These are phyloP conservation scores for Pedionomus torquatus DNA, from an alignment of 2,113 vertebrate genomes.

Conservation along the genomic window DNA sequence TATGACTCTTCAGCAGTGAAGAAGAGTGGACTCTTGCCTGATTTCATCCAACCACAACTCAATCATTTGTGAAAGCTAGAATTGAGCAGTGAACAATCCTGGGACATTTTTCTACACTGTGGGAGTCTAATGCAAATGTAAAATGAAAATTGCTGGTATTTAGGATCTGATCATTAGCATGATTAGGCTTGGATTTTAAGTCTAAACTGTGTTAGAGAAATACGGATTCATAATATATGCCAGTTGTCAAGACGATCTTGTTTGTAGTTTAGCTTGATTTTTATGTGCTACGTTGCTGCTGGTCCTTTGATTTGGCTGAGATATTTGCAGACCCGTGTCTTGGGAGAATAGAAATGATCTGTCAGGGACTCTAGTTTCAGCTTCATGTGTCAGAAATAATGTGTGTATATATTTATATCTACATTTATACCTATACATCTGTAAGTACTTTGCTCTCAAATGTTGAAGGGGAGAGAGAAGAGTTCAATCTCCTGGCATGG, in stretches of 20 bases:
- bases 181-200: neutral
- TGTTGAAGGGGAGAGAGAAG: neutral
- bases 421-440: neutral
- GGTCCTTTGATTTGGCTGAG: neutral
- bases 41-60: neutral
- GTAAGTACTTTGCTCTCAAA: neutral
- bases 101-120: neutral
- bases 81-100: neutral
- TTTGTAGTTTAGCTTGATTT: neutral
- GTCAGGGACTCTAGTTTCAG: neutral
- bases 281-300: neutral
- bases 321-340: neutral
- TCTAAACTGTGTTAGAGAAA: neutral
- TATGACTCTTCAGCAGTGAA: neutral
- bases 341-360: neutral
- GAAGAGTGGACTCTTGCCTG: neutral
- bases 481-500: neutral
- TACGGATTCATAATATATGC: neutral
- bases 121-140: neutral
- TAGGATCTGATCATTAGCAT: neutral
- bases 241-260: neutral
- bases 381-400: neutral
- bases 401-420: neutral
- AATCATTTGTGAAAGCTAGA: neutral
- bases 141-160: neutral